Evolutionary conservation across 2,797 vertebrate genomes (phyloP), one percentile per base, ranked within the genome.

Genomic region (Allobates femoralis): DNA sequence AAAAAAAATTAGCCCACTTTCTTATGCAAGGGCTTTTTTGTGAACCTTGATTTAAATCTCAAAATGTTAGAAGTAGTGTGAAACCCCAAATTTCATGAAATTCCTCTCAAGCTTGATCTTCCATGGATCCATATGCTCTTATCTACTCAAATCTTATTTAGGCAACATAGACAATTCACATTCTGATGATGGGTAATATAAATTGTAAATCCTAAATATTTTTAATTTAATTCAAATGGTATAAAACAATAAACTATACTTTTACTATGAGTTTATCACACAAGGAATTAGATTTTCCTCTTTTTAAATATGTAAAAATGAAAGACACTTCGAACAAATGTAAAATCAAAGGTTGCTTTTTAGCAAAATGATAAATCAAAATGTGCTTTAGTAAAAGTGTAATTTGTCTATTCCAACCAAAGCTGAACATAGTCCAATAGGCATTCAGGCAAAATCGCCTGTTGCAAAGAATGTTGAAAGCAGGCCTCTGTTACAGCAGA

Each of bases 401-500:
- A 23, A 74, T 60, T 41, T 83, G 5, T 83, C n/a, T 37, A 26
- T 60, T 15, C 26, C 58, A 83, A n/a, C 56, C 62, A 60, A 76
- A 64, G 19, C 60, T 67, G 60, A 77, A 66, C 58, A n/a, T n/a
- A 37, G 19, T 76, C 73, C 46, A 73, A 34, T 3, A 73, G 6
- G 19, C 30, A 56, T 81, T 86, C 21, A 30, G 79, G 41, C 55
- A 67, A 75, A 66, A 81, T 81, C 10, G 75, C 41, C 75, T 80
- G 34, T 79, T 77, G 60, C 64, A 81, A 74, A 16, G 41, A 21
- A 50, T 53, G 69, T 53, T 18, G 32, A 66, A 37, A 53, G 58
- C 71, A 64, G 23, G 81, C 50, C 56, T 83, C 64, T 77, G 73
- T 55, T 75, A 30, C 4, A 86, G 78, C 69, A 86, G 79, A 77